phyloP scores from a whole-genome alignment of 1,140 invertebrate species.

The Solen grandis region DNA sequence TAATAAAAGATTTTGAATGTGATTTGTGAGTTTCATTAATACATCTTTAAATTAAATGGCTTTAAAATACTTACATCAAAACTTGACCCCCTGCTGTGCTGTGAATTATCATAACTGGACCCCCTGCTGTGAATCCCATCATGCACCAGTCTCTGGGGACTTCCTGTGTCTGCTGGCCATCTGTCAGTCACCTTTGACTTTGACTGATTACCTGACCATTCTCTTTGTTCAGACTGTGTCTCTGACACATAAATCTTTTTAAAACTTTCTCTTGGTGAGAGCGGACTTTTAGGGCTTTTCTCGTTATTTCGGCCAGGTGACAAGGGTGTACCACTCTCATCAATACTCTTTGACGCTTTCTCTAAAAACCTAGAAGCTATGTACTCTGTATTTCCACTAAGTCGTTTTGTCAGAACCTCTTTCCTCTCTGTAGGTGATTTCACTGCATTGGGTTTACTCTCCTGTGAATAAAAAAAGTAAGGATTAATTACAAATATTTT shows the following conservation, averaged over 20 bases:
- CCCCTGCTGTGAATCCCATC: constrained; percentile 6
- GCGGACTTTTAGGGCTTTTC: neutral
- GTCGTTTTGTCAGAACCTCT: constrained; percentile 3
- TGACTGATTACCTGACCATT: constrained; percentile 8
- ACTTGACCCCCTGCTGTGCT: constrained; percentile 29
- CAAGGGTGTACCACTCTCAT: constrained; percentile 10
- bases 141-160: neutral
- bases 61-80: constrained; percentile 53
- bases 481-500: neutral
- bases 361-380: constrained; percentile 36
- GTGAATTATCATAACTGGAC: constrained; percentile 30
- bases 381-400: constrained; percentile 49
- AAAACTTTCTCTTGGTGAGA: neutral
- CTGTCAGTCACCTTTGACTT: constrained; percentile 34
- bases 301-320: neutral
- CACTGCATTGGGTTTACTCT: neutral
- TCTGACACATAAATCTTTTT: neutral
- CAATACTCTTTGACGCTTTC: constrained; percentile 44
- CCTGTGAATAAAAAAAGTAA: neutral
- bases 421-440: constrained; percentile 25
- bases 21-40: too few species aligned
- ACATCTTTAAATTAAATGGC: too few species aligned
- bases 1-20: too few species aligned
- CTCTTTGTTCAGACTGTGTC: constrained; percentile 5
- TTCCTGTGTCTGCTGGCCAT: constrained; percentile 11